These are phyloP conservation scores for Conus canariensis DNA, from an alignment of 2,888 invertebrate genomes.

Conservation along the genomic window DNA sequence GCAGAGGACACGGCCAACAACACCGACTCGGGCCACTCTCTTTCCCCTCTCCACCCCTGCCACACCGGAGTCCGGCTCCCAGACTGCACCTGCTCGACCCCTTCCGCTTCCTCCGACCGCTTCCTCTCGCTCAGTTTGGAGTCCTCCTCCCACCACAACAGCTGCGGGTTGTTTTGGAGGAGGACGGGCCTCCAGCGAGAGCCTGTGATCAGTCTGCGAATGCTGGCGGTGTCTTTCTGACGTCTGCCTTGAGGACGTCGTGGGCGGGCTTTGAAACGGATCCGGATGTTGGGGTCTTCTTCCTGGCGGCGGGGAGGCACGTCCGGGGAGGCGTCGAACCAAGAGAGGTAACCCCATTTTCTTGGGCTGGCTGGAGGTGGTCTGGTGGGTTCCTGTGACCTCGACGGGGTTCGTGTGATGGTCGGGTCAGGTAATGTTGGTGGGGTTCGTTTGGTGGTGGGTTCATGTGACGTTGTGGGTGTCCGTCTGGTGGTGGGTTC, in stretches of 20 bases:
- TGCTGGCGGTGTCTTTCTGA: not conserved
- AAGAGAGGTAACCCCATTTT: not conserved
- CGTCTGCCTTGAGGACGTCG: not conserved
- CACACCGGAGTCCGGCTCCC: not conserved
- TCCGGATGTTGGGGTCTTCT: conserved; percentile 22
- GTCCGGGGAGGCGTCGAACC: not conserved
- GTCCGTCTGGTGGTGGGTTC: too few relatives aligned
- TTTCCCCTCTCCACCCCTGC: not conserved
- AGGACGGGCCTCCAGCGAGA: not conserved
- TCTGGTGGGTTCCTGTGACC: too few relatives aligned
- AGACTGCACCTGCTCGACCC: not conserved
- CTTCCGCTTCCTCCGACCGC: conserved; percentile 9
- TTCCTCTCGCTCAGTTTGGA: not conserved
- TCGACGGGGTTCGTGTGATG: too few relatives aligned
- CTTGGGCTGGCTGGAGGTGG: not conserved
- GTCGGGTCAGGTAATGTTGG: too few relatives aligned
- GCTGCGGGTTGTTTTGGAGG: not conserved
- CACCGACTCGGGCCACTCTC: not conserved
- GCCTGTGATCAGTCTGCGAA: not conserved
- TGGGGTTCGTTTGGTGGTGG: not conserved
- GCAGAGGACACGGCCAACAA: not conserved
- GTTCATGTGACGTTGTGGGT: too few relatives aligned
- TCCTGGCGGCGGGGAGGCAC: not conserved
- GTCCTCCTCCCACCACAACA: conserved; percentile 1
- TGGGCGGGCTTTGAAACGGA: not conserved